These are phyloP conservation scores for Xenopus tropicalis DNA, from an alignment of 2,113 vertebrate species.

Conservation along the genomic window DNA sequence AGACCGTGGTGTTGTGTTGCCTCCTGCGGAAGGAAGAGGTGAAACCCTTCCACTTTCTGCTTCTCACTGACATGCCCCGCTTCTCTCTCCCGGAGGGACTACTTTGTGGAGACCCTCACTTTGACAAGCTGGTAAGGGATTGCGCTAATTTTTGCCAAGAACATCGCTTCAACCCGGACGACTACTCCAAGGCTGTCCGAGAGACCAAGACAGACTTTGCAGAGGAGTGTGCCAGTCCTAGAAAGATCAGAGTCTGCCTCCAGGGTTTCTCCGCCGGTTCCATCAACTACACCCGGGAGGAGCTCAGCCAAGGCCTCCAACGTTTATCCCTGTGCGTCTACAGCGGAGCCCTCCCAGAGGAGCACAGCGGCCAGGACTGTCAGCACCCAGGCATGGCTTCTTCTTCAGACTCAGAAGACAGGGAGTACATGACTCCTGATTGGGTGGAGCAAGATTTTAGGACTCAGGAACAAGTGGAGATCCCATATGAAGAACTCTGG, in stretches of 20 bases:
- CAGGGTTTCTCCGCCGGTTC: constrained; percentile 55
- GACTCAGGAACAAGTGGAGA: constrained; percentile 72
- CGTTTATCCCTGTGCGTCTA: constrained; percentile 73
- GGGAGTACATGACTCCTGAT: constrained; percentile 87
- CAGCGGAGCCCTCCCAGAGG: constrained; percentile 51
- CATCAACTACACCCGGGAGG: constrained; percentile 56
- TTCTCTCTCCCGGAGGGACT: constrained; percentile 87
- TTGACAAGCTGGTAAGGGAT: constrained; percentile 83
- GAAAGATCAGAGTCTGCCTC: constrained; percentile 76
- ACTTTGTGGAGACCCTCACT: constrained; percentile 71
- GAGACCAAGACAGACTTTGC: constrained; percentile 83
- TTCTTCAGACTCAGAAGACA: constrained; percentile 66
- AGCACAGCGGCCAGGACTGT: constrained; percentile 59
- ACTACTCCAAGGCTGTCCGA: constrained; percentile 88
- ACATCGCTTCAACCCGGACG: constrained; percentile 84
- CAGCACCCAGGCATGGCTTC: constrained; percentile 49
- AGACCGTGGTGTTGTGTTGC: constrained; percentile 93
- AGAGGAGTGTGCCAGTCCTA: constrained; percentile 83
- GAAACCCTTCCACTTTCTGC: constrained; percentile 87
- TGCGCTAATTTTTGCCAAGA: constrained; percentile 78
- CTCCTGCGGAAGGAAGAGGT: constrained; percentile 82
- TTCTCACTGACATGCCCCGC: constrained; percentile 89
- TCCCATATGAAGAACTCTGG: constrained; percentile 97
- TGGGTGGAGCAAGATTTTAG: constrained; percentile 78
- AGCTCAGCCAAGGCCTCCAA: constrained; percentile 68